Percentiles rank a stretch among this genome's conserved stretches.
These are phyloP conservation scores for Drosophila micromelanica DNA, from an alignment of 1,140 invertebrate genomes.

Conservation along the genomic window DNA sequence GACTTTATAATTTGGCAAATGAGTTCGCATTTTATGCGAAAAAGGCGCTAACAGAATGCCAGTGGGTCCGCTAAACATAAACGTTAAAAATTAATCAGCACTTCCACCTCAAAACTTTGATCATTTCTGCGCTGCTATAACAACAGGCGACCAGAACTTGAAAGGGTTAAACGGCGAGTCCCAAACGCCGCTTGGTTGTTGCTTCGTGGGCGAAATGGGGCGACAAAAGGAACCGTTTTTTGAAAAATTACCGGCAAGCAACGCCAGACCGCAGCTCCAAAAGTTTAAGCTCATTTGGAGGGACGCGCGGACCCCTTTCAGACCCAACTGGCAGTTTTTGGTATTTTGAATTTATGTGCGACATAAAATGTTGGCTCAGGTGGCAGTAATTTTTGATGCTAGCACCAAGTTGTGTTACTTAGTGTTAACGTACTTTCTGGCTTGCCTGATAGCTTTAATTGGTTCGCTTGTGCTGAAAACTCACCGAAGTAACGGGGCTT, in stretches of 20 bases:
- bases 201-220: constrained; percentile 16
- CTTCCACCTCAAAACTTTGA: constrained; percentile 75
- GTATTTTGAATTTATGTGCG: constrained; percentile 62
- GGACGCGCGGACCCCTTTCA: constrained; percentile 29
- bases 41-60: background rate
- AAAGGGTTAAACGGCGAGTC: constrained; percentile 34
- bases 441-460: constrained; percentile 64
- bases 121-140: constrained; percentile 64
- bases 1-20: constrained; percentile 77
- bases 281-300: constrained; percentile 46
- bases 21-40: constrained; percentile 45
- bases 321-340: constrained; percentile 28
- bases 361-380: constrained; percentile 78
- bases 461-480: constrained; percentile 30
- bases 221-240: constrained; percentile 20
- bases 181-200: background rate
- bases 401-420: constrained; percentile 11
- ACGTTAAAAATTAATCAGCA: constrained; percentile 83
- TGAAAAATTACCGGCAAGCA: constrained; percentile 34
- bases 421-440: constrained; percentile 30
- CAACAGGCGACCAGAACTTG: constrained; percentile 36
- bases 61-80: constrained; percentile 58
- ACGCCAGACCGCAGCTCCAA: constrained; percentile 10
- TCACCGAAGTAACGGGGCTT: background rate
- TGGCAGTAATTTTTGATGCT: constrained; percentile 67